phyloP scores from a whole-genome alignment of 1,140 invertebrate genomes.

The Calliphora vicina region DNA sequence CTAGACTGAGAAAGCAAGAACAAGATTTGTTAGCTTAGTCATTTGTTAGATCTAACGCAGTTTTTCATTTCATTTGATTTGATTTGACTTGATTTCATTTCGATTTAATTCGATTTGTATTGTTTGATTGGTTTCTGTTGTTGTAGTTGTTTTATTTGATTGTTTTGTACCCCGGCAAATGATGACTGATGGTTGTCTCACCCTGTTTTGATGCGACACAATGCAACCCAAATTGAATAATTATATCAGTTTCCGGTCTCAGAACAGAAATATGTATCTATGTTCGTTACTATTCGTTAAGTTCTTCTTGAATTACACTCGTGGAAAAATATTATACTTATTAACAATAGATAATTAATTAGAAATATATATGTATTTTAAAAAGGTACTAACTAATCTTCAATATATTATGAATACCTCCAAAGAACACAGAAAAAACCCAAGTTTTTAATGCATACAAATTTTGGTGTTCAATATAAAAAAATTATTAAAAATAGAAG shows the following conservation, averaged over 20 bases:
- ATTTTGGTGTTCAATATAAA: too few species aligned
- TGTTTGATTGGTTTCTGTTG: not conserved
- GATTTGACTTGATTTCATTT: not conserved
- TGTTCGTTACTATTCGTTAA: not conserved
- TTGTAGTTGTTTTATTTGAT: too few species aligned
- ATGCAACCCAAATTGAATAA: constrained; percentile 21
- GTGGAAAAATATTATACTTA: not conserved
- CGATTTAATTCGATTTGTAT: constrained; percentile 16
- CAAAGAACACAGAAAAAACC: too few species aligned
- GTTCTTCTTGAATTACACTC: not conserved
- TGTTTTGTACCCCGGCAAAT: constrained; percentile 15
- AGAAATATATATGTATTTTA: not conserved
- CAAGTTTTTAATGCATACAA: too few species aligned
- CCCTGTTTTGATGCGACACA: constrained; percentile 16
- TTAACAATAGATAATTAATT: not conserved
- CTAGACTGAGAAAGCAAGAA: too few species aligned
- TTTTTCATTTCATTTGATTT: not conserved
- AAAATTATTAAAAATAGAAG: too few species aligned
- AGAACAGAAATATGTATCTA: not conserved
- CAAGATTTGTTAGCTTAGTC: not conserved
- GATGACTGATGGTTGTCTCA: constrained; percentile 29
- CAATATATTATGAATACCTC: too few species aligned
- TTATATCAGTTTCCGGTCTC: constrained; percentile 24
- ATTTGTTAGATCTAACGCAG: not conserved
- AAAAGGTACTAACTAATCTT: too few species aligned